phyloP scores from a whole-genome alignment of 2,888 invertebrate genomes.

The Drosophila limbata region DNA sequence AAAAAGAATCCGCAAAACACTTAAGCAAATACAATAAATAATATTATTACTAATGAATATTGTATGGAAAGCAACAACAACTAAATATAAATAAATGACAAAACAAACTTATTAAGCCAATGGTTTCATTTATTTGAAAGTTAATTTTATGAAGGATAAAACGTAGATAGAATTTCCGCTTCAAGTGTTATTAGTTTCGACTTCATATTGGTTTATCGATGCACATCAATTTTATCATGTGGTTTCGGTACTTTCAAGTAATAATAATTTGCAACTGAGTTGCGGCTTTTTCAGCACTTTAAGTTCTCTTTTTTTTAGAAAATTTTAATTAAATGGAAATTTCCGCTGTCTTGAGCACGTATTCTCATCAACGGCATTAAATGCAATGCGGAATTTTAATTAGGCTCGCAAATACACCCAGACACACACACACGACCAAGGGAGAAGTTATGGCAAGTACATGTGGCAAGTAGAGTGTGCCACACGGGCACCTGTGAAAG shows the following conservation, averaged over 20 bases:
- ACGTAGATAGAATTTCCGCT: background rate
- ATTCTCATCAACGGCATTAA: conserved; percentile 76
- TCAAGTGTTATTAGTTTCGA: background rate
- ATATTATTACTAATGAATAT: conserved; percentile 54
- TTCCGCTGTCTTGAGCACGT: conserved; percentile 77
- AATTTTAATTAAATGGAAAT: conserved; percentile 77
- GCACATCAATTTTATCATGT: background rate
- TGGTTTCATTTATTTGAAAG: background rate
- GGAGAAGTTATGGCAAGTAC: conserved; percentile 15
- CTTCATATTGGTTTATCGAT: background rate
- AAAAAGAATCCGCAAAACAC: conserved; percentile 23
- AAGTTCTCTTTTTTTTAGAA: conserved; percentile 31
- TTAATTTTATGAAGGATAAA: background rate
- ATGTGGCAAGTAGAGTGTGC: conserved; percentile 1
- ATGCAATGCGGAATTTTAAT: conserved; percentile 79
- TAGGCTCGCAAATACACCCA: conserved; percentile 59
- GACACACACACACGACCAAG: conserved; percentile 18
- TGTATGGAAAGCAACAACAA: conserved; percentile 57
- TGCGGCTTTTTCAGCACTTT: conserved; percentile 1
- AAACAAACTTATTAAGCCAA: conserved; percentile 21
- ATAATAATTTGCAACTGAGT: conserved; percentile 16
- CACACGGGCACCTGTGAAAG: background rate
- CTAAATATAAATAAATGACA: conserved; percentile 53
- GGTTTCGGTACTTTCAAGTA: background rate
- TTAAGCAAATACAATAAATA: conserved; percentile 51